phyloP scores from a whole-genome alignment of 2,797 vertebrate genomes.

The Pipistrellus pygmaeus region DNA sequence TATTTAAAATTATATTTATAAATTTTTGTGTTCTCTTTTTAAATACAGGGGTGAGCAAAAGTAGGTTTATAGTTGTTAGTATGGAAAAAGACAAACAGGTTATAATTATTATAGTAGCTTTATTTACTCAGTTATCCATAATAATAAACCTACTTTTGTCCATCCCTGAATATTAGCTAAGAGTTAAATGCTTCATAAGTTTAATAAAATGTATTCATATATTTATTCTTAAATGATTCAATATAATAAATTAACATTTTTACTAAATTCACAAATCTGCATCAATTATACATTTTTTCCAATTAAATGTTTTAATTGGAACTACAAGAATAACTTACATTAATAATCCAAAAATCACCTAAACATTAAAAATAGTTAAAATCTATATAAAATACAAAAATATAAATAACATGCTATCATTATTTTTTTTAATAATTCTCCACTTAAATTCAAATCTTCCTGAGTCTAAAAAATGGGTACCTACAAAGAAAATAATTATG shows the following conservation, averaged over 20 bases:
- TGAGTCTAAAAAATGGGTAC: background rate
- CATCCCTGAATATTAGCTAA: background rate
- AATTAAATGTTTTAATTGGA: background rate
- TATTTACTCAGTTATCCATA: background rate
- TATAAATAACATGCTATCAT: background rate
- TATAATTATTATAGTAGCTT: background rate
- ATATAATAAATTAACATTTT: background rate
- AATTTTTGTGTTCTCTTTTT: background rate
- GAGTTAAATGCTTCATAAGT: background rate
- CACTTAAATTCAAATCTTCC: background rate
- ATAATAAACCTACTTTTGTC: background rate
- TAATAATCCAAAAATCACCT: background rate
- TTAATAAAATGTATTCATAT: background rate
- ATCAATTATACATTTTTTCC: background rate
- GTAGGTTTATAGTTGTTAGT: background rate
- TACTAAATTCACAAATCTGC: background rate
- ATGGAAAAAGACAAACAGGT: background rate
- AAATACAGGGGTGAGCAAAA: background rate
- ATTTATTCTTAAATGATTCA: slow-evolving; percentile 23
- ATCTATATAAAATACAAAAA: background rate
- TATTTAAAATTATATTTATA: background rate
- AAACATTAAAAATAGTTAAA: background rate
- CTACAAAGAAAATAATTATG: background rate
- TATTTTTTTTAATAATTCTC: background rate
- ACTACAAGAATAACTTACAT: background rate